These are phyloP conservation scores for Drosophila infuscata DNA, from an alignment of 2,888 invertebrate species.

Conservation along the genomic window DNA sequence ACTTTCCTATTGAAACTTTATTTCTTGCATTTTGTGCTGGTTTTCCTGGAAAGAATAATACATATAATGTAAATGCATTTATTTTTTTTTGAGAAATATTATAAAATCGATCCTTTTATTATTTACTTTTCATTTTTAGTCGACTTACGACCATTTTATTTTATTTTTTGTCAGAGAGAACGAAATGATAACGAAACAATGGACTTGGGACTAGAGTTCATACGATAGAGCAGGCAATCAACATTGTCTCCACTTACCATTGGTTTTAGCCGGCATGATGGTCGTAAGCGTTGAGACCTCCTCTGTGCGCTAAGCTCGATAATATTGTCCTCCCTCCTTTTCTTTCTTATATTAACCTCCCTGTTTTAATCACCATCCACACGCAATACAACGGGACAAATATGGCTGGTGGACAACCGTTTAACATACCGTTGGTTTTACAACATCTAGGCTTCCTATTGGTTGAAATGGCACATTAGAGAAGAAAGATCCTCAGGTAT, in stretches of 20 bases:
- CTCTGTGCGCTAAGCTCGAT: no score
- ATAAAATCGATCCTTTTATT: background rate
- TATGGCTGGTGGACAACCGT: no score
- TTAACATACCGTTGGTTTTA: background rate
- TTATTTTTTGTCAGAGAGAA: background rate
- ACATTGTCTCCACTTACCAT: background rate
- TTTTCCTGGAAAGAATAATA: background rate
- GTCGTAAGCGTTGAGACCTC: no score
- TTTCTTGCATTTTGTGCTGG: background rate
- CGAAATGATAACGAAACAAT: background rate
- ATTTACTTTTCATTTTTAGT: background rate
- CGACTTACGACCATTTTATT: background rate
- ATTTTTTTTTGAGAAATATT: background rate
- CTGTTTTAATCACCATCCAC: no score
- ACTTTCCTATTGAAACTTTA: background rate
- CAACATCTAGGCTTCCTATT: background rate
- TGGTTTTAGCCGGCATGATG: no score
- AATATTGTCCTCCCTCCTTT: no score
- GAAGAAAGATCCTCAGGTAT: background rate
- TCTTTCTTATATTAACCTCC: no score
- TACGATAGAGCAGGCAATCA: background rate
- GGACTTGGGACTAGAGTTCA: background rate
- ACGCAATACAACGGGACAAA: no score
- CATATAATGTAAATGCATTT: background rate
- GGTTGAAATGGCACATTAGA: background rate